These are phyloP conservation scores for Drosophila dunni DNA, from an alignment of 1,140 invertebrate species.

Conservation along the genomic window DNA sequence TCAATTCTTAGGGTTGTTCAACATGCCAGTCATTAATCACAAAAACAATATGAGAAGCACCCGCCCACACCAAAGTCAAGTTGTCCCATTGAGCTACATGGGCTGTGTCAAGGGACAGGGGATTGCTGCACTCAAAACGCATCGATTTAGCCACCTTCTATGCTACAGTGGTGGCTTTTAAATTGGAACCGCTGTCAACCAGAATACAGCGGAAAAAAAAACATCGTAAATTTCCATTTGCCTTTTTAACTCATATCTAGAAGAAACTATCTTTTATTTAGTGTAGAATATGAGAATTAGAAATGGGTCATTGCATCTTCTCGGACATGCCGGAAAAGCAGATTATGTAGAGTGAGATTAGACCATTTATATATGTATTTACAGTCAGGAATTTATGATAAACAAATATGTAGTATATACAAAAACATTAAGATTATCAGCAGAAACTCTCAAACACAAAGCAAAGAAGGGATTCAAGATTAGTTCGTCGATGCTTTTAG, in stretches of 20 bases:
- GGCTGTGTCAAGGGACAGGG: not conserved
- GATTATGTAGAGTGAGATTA: slow-evolving; percentile 5
- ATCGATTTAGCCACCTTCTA: slow-evolving; percentile 14
- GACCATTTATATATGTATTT: not conserved
- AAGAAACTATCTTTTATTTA: not conserved
- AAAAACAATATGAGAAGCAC: slow-evolving; percentile 17
- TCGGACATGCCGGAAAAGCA: not conserved
- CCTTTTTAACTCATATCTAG: not conserved
- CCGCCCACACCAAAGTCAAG: slow-evolving; percentile 8
- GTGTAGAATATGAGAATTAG: slow-evolving; percentile 4
- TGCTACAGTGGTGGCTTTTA: slow-evolving; percentile 11
- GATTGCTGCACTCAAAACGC: slow-evolving; percentile 20
- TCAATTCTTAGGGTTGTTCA: slow-evolving; percentile 33
- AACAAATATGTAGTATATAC: not conserved
- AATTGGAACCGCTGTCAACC: not conserved
- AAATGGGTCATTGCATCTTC: not conserved
- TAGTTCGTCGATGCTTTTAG: slow-evolving; percentile 12
- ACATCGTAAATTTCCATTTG: not conserved
- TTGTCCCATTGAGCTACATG: slow-evolving; percentile 25
- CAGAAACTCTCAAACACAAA: slow-evolving; percentile 3
- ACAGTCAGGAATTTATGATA: not conserved
- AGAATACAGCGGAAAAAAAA: not conserved
- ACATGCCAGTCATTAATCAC: slow-evolving; percentile 14
- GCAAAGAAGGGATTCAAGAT: slow-evolving; percentile 7
- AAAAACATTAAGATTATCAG: slow-evolving; percentile 6